Conservation (phyloP, 2,888 invertebrate species). For the Drosophila rellima region DNA sequence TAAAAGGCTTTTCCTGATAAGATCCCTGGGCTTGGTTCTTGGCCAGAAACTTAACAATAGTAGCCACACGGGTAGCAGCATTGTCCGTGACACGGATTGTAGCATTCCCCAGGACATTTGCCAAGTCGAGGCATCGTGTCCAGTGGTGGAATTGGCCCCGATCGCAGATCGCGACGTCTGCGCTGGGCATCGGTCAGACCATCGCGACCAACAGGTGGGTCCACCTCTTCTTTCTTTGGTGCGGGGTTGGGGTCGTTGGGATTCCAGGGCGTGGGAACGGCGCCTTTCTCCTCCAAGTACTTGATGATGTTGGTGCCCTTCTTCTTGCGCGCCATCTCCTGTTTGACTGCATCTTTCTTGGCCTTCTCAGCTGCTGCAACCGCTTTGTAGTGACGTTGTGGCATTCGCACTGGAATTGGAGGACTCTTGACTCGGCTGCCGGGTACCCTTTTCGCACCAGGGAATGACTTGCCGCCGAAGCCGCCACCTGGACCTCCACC, state of each 20-base stretch:
- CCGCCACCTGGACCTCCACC: background rate
- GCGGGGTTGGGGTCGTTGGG: constrained; percentile 35
- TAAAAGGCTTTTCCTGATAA: background rate
- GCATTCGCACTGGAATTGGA: constrained; percentile 49
- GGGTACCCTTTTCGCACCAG: constrained; percentile 30
- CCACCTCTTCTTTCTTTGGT: background rate
- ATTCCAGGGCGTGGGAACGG: constrained; percentile 39
- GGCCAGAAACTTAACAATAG: background rate
- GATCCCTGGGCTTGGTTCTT: background rate
- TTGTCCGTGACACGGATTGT: constrained; percentile 17
- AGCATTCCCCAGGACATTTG: constrained; percentile 16
- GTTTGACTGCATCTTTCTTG: constrained; percentile 19
- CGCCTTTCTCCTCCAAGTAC: constrained; percentile 50
- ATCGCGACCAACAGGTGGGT: background rate
- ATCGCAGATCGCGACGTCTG: background rate
- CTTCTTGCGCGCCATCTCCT: constrained; percentile 19
- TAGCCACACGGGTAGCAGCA: constrained; percentile 22
- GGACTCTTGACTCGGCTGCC: constrained; percentile 16
- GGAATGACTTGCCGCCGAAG: constrained; percentile 27
- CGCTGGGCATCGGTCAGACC: constrained; percentile 20
- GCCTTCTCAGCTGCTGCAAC: constrained; percentile 15
- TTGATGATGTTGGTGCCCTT: constrained; percentile 55
- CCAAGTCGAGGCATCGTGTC: constrained; percentile 23
- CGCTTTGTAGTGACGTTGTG: constrained; percentile 20
- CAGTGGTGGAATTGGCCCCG: constrained; percentile 11